These are phyloP conservation scores for Neosilurus mollespiculum DNA, from an alignment of 2,797 vertebrate genomes.

Conservation along the genomic window DNA sequence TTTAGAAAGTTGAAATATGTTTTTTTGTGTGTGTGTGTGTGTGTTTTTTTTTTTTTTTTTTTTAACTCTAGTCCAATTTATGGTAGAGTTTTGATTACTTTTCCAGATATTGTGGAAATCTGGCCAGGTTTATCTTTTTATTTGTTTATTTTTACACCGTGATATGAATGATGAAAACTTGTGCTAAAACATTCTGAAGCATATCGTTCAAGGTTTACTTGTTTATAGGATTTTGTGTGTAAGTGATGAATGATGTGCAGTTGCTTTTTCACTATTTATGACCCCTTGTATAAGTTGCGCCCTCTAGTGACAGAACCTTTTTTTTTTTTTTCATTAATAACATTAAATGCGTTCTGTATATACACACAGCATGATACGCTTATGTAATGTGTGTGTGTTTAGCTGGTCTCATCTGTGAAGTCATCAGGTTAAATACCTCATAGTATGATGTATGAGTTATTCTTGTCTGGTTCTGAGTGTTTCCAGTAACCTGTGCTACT, in stretches of 20 bases:
- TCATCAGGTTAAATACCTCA: constrained; percentile 72
- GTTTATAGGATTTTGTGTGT: not conserved
- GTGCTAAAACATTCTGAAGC: no score
- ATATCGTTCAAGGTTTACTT: not conserved
- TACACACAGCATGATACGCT: not conserved
- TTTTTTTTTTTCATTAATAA: constrained; percentile 1
- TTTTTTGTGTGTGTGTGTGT: no score
- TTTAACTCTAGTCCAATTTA: not conserved
- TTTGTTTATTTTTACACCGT: no score
- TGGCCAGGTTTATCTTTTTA: no score
- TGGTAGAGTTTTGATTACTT: not conserved
- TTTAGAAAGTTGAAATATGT: not conserved
- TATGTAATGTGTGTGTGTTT: not conserved
- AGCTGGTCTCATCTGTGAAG: constrained; percentile 59
- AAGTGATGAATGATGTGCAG: not conserved
- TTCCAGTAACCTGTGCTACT: constrained; percentile 14
- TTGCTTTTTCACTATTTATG: not conserved
- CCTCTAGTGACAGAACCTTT: constrained; percentile 51
- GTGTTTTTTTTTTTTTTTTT: no score
- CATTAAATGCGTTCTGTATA: not conserved
- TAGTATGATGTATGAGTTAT: constrained; percentile 63
- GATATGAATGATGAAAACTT: no score
- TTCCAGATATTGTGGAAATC: not conserved
- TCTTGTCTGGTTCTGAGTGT: constrained; percentile 5
- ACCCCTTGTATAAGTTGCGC: constrained; percentile 26